A percentile compares a stretch with the other conserved stretches of the same genome.
phyloP scores from a whole-genome alignment of 2,113 vertebrate species.

The Uropsilus gracilis region DNA sequence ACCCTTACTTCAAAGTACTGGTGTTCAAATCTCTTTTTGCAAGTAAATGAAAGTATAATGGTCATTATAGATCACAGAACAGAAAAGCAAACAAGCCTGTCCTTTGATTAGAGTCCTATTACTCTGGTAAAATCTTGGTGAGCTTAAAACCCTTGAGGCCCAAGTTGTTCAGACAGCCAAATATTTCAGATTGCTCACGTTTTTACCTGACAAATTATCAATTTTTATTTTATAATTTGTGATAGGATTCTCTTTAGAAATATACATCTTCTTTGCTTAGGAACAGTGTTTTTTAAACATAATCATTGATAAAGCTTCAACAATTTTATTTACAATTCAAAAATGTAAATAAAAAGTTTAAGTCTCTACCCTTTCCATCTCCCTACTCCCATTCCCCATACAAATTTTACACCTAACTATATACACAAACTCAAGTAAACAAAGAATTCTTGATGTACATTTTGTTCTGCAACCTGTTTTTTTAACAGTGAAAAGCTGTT shows the following conservation, averaged over 20 bases:
- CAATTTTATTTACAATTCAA: no score
- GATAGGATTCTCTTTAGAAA: slow-evolving; percentile 30
- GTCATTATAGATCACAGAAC: slow-evolving; percentile 7
- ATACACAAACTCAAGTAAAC: neutral
- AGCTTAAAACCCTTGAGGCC: neutral
- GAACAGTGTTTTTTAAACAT: slow-evolving; percentile 22
- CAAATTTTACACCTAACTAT: neutral
- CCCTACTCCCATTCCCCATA: neutral
- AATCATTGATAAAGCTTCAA: slow-evolving; percentile 40
- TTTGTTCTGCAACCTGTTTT: slow-evolving; percentile 5
- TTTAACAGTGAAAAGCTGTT: neutral
- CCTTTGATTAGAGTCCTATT: slow-evolving; percentile 6
- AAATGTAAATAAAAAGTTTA: neutral
- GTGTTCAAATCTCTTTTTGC: neutral
- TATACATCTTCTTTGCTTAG: slow-evolving; percentile 28
- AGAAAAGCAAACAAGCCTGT: neutral
- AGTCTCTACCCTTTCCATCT: neutral
- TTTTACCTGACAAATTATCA: slow-evolving; percentile 33
- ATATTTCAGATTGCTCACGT: neutral
- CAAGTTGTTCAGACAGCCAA: neutral
- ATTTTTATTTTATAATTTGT: slow-evolving; percentile 42
- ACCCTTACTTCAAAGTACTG: slow-evolving; percentile 9
- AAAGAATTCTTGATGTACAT: neutral
- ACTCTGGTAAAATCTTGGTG: neutral
- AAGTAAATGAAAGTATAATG: slow-evolving; percentile 12